Conservation (phyloP, 2,888 invertebrate genomes). For the Mythimna impura region DNA sequence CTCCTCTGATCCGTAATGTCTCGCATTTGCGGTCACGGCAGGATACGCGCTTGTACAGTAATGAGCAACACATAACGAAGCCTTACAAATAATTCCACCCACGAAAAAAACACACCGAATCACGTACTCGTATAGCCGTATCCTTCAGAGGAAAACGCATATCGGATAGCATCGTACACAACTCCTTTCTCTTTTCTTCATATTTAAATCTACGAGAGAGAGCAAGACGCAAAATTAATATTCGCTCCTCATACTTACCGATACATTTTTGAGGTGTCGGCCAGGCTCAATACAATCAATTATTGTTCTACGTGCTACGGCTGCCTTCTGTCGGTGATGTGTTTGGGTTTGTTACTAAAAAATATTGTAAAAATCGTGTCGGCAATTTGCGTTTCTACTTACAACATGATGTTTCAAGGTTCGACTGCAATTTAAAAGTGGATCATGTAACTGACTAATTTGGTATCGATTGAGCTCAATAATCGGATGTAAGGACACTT, state of each 20-base stretch:
- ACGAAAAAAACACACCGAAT: slow-evolving; percentile 89
- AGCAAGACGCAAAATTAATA: slow-evolving; percentile 81
- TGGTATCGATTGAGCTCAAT: slow-evolving; percentile 68
- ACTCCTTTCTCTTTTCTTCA: slow-evolving; percentile 75
- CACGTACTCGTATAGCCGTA: slow-evolving; percentile 88
- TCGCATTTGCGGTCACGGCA: slow-evolving; percentile 89
- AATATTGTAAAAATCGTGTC: slow-evolving; percentile 77
- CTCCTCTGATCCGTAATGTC: slow-evolving; percentile 81
- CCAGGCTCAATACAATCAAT: slow-evolving; percentile 88
- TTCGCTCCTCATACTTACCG: slow-evolving; percentile 74
- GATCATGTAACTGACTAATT: slow-evolving; percentile 70
- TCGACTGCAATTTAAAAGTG: slow-evolving; percentile 59
- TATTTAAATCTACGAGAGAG: slow-evolving; percentile 48
- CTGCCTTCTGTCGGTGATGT: slow-evolving; percentile 85
- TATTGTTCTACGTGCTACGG: slow-evolving; percentile 87
- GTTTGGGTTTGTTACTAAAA: slow-evolving; percentile 78
- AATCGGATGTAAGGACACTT: slow-evolving; percentile 61
- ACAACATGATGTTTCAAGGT: slow-evolving; percentile 67
- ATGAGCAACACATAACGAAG: slow-evolving; percentile 90
- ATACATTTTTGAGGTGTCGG: slow-evolving; percentile 87
- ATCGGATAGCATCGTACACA: slow-evolving; percentile 84
- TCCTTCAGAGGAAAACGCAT: slow-evolving; percentile 89
- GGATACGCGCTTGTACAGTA: slow-evolving; percentile 89
- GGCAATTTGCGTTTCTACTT: slow-evolving; percentile 76
- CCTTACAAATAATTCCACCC: slow-evolving; percentile 90